A percentile compares a stretch with the other conserved stretches of the same genome.
Conservation (phyloP, 2,797 vertebrate species). For the Ctenosaura bakeri region DNA sequence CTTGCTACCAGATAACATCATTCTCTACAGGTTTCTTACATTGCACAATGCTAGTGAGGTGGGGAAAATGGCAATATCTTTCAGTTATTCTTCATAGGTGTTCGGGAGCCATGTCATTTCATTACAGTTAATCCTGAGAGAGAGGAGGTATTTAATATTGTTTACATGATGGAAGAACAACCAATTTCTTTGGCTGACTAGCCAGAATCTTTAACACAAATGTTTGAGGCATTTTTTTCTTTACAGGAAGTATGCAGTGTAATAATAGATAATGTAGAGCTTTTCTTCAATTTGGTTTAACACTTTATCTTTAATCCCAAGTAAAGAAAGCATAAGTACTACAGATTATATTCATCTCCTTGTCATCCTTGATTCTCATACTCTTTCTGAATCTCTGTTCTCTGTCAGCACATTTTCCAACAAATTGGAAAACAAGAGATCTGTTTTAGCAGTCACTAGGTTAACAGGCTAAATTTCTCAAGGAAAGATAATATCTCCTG, state of each 20-base stretch:
- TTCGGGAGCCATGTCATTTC: slow-evolving; percentile 67
- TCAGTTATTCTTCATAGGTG: slow-evolving; percentile 63
- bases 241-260: slow-evolving; percentile 11
- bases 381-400: not conserved
- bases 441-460: too few species aligned
- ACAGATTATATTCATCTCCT: not conserved
- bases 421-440: not conserved
- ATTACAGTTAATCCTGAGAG: slow-evolving; percentile 65
- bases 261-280: not conserved
- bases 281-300: not conserved
- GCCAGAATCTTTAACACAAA: slow-evolving; percentile 35
- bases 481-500: not conserved
- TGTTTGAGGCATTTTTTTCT: slow-evolving; percentile 47
- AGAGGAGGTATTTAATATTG: slow-evolving; percentile 60
- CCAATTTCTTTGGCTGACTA: slow-evolving; percentile 55
- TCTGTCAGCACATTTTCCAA: not conserved
- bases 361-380: not conserved
- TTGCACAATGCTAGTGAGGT: slow-evolving; percentile 34
- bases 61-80: slow-evolving; percentile 62
- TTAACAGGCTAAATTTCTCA: not conserved
- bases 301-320: not conserved
- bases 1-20: slow-evolving; percentile 61
- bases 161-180: slow-evolving; percentile 38
- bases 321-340: not conserved
- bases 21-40: slow-evolving; percentile 55